A percentile compares a stretch with the other conserved stretches of the same genome.
These are phyloP conservation scores for Rhizomys pruinosus DNA, from an alignment of 2,113 vertebrate species.

Conservation along the genomic window DNA sequence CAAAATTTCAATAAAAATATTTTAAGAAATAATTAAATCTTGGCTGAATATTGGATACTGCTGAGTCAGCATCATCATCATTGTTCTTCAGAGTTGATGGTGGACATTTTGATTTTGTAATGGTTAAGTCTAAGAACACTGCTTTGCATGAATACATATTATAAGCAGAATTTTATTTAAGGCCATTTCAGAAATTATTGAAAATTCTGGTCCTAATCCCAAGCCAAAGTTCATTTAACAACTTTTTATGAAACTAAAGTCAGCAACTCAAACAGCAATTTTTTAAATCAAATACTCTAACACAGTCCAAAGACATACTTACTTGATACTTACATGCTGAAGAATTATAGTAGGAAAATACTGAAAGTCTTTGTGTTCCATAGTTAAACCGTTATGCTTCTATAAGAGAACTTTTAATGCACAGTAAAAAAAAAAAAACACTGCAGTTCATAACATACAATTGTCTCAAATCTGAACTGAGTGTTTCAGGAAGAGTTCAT, in stretches of 20 bases:
- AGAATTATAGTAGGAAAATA: not conserved
- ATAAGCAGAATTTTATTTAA: not conserved
- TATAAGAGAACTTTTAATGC: not conserved
- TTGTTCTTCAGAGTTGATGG: not conserved
- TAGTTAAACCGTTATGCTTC: not conserved
- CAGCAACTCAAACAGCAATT: not conserved
- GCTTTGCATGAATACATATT: not conserved
- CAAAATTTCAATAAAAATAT: too few species aligned
- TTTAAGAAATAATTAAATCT: not conserved
- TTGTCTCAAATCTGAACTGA: not conserved
- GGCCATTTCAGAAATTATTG: not conserved
- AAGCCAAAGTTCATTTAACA: not conserved
- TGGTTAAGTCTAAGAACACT: not conserved
- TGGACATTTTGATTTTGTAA: not conserved
- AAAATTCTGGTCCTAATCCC: not conserved
- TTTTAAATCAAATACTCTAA: not conserved
- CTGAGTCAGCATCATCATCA: not conserved
- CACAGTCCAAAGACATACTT: not conserved
- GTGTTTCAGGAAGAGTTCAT: not conserved
- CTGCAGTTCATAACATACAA: not conserved
- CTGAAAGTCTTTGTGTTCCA: not conserved
- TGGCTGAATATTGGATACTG: not conserved
- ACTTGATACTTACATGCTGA: not conserved
- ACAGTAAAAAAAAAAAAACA: not conserved
- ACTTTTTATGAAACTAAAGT: not conserved